Conservation (phyloP, 2,888 invertebrate species). For the Heliconius erato region DNA sequence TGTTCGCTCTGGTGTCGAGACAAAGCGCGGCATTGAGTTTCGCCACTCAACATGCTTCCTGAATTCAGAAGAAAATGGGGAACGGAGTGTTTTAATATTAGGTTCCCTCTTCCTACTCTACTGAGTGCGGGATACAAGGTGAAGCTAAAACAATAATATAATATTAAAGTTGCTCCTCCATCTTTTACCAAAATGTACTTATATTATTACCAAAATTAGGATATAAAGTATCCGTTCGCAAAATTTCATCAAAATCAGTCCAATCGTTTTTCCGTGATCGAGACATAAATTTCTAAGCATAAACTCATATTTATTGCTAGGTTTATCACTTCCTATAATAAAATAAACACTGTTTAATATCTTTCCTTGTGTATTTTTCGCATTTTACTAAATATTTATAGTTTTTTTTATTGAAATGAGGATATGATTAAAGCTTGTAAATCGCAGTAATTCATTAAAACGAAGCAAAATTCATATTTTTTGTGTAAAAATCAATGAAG, state of each 20-base stretch:
- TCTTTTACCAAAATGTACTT: too few relatives aligned
- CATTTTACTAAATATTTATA: background rate
- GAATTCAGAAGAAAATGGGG: too few relatives aligned
- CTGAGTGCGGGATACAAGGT: too few relatives aligned
- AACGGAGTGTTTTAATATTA: too few relatives aligned
- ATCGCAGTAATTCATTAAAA: conserved; percentile 9
- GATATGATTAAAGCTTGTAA: background rate
- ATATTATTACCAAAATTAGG: background rate
- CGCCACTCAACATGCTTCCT: too few relatives aligned
- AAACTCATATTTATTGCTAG: background rate
- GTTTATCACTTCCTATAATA: background rate
- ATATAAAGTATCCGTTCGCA: background rate
- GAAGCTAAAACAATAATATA: too few relatives aligned
- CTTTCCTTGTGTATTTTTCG: conserved; percentile 7
- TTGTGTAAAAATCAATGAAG: conserved; percentile 26
- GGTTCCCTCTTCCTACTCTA: too few relatives aligned
- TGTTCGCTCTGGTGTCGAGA: too few relatives aligned
- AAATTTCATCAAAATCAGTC: background rate
- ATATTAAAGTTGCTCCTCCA: too few relatives aligned
- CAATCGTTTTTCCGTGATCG: background rate
- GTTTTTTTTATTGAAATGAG: background rate
- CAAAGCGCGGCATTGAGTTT: too few relatives aligned
- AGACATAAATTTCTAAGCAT: background rate
- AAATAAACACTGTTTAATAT: background rate
- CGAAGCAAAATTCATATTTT: background rate